Evolutionary conservation across 2,113 vertebrate species (phyloP).

Genomic region (Pagrus major): DNA sequence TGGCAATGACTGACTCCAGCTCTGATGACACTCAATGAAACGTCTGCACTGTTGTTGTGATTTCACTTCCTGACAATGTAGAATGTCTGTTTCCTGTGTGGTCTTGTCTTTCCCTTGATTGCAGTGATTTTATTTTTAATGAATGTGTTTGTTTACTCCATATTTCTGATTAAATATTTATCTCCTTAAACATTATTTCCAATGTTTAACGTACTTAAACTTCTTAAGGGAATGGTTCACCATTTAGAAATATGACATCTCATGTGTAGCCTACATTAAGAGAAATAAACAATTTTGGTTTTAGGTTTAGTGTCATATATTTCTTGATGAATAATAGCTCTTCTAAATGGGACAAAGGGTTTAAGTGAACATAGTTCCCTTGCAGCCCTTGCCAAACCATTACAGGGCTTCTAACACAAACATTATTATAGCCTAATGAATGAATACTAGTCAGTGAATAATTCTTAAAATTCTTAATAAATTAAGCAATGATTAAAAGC

Average conservation of each 20-base stretch:
- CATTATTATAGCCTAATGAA: background rate
- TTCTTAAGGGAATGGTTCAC: background rate
- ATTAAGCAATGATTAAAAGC: no score
- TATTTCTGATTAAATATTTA: background rate
- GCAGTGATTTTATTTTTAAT: background rate
- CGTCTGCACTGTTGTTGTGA: slow-evolving; percentile 26
- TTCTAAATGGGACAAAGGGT: background rate
- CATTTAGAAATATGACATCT: background rate
- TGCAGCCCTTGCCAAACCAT: background rate
- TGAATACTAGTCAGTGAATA: background rate
- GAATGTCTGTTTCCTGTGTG: background rate
- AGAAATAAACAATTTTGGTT: background rate
- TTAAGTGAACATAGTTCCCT: background rate
- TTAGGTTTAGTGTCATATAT: background rate
- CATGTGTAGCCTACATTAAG: background rate
- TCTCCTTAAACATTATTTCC: background rate
- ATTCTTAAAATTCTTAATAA: background rate
- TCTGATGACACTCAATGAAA: slow-evolving; percentile 74
- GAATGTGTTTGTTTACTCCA: background rate
- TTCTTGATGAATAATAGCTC: background rate
- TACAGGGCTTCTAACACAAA: background rate
- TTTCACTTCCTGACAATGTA: slow-evolving; percentile 21
- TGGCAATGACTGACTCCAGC: slow-evolving; percentile 45
- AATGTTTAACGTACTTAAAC: background rate
- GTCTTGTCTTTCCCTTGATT: background rate